phyloP scores from a whole-genome alignment of 2,797 vertebrate genomes.

The Labroides dimidiatus region DNA sequence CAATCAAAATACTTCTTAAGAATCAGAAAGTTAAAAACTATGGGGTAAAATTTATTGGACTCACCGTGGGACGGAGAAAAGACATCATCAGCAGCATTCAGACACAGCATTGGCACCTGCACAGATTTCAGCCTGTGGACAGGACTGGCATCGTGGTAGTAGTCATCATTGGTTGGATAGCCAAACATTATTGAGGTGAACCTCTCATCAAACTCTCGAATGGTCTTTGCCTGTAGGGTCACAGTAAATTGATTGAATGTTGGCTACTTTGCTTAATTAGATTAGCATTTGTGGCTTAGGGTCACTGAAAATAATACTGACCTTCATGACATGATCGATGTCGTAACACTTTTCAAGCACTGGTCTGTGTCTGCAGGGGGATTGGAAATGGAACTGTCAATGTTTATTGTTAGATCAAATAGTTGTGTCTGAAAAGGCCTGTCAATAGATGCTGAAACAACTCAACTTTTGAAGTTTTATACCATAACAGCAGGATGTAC shows the following conservation, averaged over 20 bases:
- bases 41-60: conserved; percentile 13
- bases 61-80: conserved; percentile 97
- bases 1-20: too few relatives aligned
- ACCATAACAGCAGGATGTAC: background rate
- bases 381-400: conserved; percentile 43
- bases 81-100: conserved; percentile 96
- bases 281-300: conserved; percentile 22
- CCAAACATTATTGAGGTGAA: conserved; percentile 99
- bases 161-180: conserved; percentile 94
- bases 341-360: conserved; percentile 95
- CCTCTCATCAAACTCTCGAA: conserved; percentile 96
- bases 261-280: conserved; percentile 10
- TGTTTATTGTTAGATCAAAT: conserved; percentile 22
- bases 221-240: conserved; percentile 89
- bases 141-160: conserved; percentile 95
- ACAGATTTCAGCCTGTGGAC: conserved; percentile 92
- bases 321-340: conserved; percentile 98
- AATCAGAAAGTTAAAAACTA: too few relatives aligned
- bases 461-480: background rate
- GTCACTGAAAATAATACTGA: conserved; percentile 62
- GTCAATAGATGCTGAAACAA: conserved; percentile 26
- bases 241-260: background rate
- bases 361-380: conserved; percentile 89
- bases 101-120: conserved; percentile 96
- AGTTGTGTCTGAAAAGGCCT: conserved; percentile 27